Evolutionary conservation across 2,888 invertebrate genomes (phyloP).

Genomic region (Lobophora halterata): DNA sequence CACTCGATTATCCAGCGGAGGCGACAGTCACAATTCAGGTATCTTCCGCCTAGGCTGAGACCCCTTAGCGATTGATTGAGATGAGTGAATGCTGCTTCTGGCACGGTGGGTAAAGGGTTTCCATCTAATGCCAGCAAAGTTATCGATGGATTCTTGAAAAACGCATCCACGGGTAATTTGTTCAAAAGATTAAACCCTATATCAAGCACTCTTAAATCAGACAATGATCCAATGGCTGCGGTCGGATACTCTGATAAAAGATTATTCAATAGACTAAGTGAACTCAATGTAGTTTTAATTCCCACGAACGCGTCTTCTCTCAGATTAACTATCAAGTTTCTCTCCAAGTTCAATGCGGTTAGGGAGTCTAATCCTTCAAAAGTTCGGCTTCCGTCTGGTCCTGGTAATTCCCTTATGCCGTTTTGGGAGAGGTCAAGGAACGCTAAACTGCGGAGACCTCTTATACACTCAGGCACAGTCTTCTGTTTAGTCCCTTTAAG

Average conservation of each 20-base stretch:
- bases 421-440: conserved; percentile 95
- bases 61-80: conserved; percentile 92
- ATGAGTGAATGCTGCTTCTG: conserved; percentile 87
- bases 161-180: conserved; percentile 89
- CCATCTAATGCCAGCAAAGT: conserved; percentile 94
- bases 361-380: conserved; percentile 90
- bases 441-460: conserved; percentile 88
- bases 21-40: conserved; percentile 93
- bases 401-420: conserved; percentile 89
- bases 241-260: conserved; percentile 93
- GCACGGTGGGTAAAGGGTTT: conserved; percentile 92
- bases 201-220: conserved; percentile 92
- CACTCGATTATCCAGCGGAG: conserved; percentile 94
- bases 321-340: conserved; percentile 91
- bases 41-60: conserved; percentile 92
- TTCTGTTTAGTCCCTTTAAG: conserved; percentile 92
- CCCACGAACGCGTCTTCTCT: conserved; percentile 89
- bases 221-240: conserved; percentile 87
- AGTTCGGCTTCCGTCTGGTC: conserved; percentile 82
- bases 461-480: conserved; percentile 88
- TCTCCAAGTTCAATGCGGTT: conserved; percentile 92
- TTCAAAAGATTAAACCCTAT: conserved; percentile 95
- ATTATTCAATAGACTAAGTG: conserved; percentile 93
- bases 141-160: conserved; percentile 90
- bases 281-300: conserved; percentile 90